Conservation (phyloP, 1,140 invertebrate species). For the Drosophila triauraria region DNA sequence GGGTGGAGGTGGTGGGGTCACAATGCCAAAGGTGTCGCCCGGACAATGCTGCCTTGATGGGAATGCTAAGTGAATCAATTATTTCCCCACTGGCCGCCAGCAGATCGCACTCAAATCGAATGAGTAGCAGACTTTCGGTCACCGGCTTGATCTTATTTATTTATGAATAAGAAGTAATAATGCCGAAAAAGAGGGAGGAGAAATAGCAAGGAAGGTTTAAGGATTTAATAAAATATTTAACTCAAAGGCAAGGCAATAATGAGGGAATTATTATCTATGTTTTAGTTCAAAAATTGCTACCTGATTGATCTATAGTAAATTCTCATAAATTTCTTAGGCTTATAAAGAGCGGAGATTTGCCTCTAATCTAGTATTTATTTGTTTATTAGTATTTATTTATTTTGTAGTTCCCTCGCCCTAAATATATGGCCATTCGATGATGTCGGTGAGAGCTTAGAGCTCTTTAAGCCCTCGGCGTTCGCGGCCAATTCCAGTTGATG, state of each 20-base stretch:
- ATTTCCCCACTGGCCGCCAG: constrained; percentile 5
- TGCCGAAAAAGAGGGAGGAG: not conserved
- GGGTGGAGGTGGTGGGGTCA: not conserved
- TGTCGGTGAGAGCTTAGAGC: constrained; percentile 15
- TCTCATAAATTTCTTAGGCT: no score
- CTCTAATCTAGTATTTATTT: not conserved
- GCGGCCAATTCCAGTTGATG: constrained; percentile 16
- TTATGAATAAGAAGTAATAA: constrained; percentile 12
- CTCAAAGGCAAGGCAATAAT: no score
- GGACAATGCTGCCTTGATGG: constrained; percentile 37
- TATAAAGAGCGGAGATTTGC: no score
- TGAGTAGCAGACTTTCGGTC: not conserved
- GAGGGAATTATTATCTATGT: no score
- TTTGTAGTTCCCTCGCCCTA: no score
- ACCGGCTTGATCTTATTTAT: not conserved
- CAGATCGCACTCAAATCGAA: constrained; percentile 3
- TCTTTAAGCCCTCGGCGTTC: constrained; percentile 18
- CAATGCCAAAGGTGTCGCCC: constrained; percentile 26
- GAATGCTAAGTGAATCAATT: constrained; percentile 49
- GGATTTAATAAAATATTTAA: no score
- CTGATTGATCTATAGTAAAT: no score
- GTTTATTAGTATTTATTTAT: not conserved
- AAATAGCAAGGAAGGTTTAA: no score
- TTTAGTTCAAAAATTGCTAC: no score
- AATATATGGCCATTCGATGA: constrained; percentile 27